Percentiles rank a stretch among this genome's conserved stretches.
Evolutionary conservation across 2,888 invertebrate genomes (phyloP).

Genomic region (Neelides folsomi): DNA sequence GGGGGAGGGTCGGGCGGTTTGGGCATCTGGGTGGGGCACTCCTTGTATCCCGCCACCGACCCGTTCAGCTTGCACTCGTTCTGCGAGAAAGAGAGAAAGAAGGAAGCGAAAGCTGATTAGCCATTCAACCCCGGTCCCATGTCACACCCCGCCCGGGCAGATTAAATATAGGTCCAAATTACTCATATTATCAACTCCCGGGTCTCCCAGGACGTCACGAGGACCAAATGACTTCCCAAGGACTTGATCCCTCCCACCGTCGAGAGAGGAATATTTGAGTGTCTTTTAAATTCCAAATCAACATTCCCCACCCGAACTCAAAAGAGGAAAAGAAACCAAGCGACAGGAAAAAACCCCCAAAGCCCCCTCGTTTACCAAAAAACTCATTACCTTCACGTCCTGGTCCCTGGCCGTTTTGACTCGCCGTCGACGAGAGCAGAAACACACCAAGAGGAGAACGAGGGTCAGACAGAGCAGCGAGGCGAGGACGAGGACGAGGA

Average conservation of each 20-base stretch:
- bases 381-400: constrained; percentile 19
- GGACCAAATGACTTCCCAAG: too few relatives aligned
- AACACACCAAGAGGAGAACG: constrained; percentile 19
- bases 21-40: constrained; percentile 18
- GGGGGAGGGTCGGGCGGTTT: constrained; percentile 7
- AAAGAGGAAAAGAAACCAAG: too few relatives aligned
- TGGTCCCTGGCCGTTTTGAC: constrained; percentile 21
- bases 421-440: constrained; percentile 18
- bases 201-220: too few relatives aligned
- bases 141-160: not conserved
- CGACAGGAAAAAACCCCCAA: too few relatives aligned
- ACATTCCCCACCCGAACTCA: too few relatives aligned
- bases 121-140: not conserved
- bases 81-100: constrained; percentile 14
- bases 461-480: constrained; percentile 14
- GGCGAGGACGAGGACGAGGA: constrained; percentile 16
- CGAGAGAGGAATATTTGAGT: too few relatives aligned
- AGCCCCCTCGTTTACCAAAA: not conserved
- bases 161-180: not conserved
- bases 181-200: too few relatives aligned
- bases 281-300: too few relatives aligned
- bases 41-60: constrained; percentile 25
- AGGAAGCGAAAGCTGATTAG: not conserved
- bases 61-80: constrained; percentile 28
- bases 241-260: too few relatives aligned